Evolutionary conservation across 1,140 invertebrate genomes (phyloP).

Genomic region (Pectinophora gossypiella): DNA sequence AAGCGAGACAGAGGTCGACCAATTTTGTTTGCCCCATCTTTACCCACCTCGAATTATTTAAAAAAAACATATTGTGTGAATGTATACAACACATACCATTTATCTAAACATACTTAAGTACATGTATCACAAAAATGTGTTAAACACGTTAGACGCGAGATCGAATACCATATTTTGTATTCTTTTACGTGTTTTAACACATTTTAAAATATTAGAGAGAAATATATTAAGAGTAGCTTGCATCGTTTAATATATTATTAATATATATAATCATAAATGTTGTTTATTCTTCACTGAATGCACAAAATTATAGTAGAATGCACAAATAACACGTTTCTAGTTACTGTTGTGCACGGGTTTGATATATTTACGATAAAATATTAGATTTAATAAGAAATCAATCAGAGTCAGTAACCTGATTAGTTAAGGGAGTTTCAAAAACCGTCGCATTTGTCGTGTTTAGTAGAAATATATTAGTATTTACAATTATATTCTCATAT

Average conservation of each 20-base stretch:
- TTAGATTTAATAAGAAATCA: too few species aligned
- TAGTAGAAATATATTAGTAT: not conserved
- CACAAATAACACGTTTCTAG: too few species aligned
- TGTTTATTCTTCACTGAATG: not conserved
- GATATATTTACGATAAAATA: too few species aligned
- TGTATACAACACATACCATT: too few species aligned
- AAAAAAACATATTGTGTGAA: conserved; percentile 1
- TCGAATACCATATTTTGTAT: conserved; percentile 51
- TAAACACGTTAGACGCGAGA: conserved; percentile 59
- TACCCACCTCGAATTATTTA: conserved; percentile 6
- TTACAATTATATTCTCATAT: conserved; percentile 7
- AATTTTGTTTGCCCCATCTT: conserved; percentile 6
- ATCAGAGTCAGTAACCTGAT: conserved; percentile 37
- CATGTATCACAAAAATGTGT: conserved; percentile 30
- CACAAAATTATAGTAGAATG: too few species aligned
- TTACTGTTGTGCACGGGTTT: too few species aligned
- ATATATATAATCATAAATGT: not conserved
- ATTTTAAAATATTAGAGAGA: conserved; percentile 26
- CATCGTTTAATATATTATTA: not conserved
- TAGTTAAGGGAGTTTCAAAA: not conserved
- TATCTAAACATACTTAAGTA: too few species aligned
- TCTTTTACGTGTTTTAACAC: conserved; percentile 53
- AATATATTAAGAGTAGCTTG: conserved; percentile 1
- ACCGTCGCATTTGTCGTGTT: not conserved
- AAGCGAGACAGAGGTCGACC: conserved; percentile 9